Evolutionary conservation across 2,888 invertebrate species (phyloP).

Genomic region (Apocheima hispidaria): DNA sequence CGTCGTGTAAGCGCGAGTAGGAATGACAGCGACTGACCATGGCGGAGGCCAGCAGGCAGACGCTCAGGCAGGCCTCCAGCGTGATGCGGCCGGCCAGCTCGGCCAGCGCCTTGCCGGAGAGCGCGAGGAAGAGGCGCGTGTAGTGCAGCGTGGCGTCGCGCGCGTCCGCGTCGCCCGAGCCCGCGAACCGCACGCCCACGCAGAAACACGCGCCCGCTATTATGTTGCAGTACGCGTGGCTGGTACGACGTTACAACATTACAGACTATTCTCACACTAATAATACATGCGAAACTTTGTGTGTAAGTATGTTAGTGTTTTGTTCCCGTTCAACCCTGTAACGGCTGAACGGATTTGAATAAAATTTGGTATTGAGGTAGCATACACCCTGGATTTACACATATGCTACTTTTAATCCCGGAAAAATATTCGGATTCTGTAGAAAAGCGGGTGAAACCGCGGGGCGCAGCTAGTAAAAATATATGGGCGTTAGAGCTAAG

Average conservation of each 20-base stretch:
- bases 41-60: constrained; percentile 92
- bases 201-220: constrained; percentile 98
- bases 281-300: no score
- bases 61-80: constrained; percentile 95
- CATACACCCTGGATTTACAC: no score
- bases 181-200: constrained; percentile 96
- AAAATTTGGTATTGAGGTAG: no score
- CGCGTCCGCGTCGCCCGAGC: constrained; percentile 94
- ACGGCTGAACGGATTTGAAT: no score
- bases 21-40: constrained; percentile 90
- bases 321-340: no score
- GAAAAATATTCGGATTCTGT: no score
- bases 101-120: constrained; percentile 90
- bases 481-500: no score
- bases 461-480: no score
- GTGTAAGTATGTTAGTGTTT: no score
- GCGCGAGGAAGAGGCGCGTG: constrained; percentile 88
- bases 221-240: constrained; percentile 98
- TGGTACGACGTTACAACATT: constrained; percentile 62
- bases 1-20: no score
- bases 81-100: constrained; percentile 96
- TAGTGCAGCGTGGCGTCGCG: constrained; percentile 92
- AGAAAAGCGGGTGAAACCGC: no score
- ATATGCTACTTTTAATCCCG: no score
- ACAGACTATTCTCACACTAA: not conserved